Evolutionary conservation across 2,888 invertebrate species (phyloP).

Genomic region (Lepetodrilus schrolli): DNA sequence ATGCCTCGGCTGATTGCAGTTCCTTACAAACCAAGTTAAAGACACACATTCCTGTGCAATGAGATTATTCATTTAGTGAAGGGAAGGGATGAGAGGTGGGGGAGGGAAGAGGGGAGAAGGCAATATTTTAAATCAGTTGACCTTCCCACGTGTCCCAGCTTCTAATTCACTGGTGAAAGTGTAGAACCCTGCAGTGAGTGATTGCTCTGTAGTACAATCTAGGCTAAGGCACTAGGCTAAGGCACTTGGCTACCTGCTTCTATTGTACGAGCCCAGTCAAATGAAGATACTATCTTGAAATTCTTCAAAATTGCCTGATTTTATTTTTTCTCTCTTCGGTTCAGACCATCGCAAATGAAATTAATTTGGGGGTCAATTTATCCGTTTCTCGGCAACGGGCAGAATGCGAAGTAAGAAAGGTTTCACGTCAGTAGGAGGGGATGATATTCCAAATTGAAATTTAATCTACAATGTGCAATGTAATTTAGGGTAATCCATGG

Average conservation of each 20-base stretch:
- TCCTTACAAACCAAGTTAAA: conserved; percentile 7
- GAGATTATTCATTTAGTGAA: conserved; percentile 5
- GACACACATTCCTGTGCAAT: conserved; percentile 1
- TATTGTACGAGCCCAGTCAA: neutral
- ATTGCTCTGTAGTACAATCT: too few species aligned
- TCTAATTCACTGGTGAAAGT: too few species aligned
- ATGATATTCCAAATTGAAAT: conserved; percentile 17
- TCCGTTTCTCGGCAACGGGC: conserved; percentile 1
- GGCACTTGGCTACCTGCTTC: too few species aligned
- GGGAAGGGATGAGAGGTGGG: too few species aligned
- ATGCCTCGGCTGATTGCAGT: neutral
- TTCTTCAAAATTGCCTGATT: conserved; percentile 4
- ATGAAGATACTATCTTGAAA: conserved; percentile 22
- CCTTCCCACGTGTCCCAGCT: too few species aligned
- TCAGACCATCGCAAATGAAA: conserved; percentile 10
- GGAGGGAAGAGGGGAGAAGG: too few species aligned
- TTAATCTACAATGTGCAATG: conserved; percentile 5
- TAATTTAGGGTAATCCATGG: too few species aligned
- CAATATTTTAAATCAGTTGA: conserved; percentile 25
- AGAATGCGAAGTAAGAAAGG: conserved; percentile 14
- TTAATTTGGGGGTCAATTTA: conserved; percentile 8
- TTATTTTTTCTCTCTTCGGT: conserved; percentile 15
- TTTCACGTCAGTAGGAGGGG: neutral
- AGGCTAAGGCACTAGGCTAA: too few species aligned
- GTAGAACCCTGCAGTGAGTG: neutral